Evolutionary conservation across 2,113 vertebrate genomes (phyloP).

Genomic region (Arizona elegans): DNA sequence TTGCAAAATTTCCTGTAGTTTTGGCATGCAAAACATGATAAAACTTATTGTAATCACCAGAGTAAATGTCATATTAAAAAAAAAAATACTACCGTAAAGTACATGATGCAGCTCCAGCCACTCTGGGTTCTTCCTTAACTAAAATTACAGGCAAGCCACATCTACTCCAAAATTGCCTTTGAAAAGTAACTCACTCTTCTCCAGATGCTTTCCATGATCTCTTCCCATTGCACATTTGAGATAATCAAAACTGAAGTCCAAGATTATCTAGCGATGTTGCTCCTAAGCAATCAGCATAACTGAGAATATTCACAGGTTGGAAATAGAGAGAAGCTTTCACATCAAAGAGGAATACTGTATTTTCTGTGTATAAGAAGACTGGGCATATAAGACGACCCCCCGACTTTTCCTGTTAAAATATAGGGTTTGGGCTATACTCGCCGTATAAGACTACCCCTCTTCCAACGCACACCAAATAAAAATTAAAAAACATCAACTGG

Average conservation of each 20-base stretch:
- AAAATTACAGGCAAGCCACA: not conserved
- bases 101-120: not conserved
- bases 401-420: too few species aligned
- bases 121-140: not conserved
- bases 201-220: not conserved
- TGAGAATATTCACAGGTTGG: not conserved
- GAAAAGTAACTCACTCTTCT: not conserved
- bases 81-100: not conserved
- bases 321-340: not conserved
- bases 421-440: too few species aligned
- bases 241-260: not conserved
- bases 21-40: not conserved
- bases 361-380: too few species aligned
- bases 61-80: not conserved
- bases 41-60: not conserved
- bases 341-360: not conserved
- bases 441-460: too few species aligned
- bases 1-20: not conserved
- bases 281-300: not conserved
- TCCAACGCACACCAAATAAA: too few species aligned
- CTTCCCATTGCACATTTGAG: not conserved
- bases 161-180: not conserved
- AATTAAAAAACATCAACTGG: too few species aligned
- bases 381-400: too few species aligned
- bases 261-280: not conserved